Conservation (phyloP, 1,140 invertebrate species). For the Euura lappo region DNA sequence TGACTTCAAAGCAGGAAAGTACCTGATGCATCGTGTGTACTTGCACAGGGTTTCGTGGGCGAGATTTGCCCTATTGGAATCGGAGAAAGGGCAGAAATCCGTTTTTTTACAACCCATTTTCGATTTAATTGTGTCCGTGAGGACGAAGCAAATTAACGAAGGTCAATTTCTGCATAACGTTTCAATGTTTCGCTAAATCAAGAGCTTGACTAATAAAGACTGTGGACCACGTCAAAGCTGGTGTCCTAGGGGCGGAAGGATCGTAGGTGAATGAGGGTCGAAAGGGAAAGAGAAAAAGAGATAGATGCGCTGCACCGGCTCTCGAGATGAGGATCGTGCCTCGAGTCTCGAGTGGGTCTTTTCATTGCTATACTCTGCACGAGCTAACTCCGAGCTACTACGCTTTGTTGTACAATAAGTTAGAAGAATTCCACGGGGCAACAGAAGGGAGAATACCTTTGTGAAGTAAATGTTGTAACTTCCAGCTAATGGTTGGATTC, state of each 20-base stretch:
- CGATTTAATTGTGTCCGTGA: no score
- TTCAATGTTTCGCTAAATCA: no score
- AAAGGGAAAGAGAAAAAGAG: background rate
- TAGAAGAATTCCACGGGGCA: background rate
- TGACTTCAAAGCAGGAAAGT: no score
- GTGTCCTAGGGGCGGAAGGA: background rate
- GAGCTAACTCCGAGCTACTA: background rate
- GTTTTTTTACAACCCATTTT: no score
- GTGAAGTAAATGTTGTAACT: no score
- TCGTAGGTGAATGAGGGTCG: background rate
- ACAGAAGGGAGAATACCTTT: background rate
- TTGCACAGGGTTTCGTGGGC: no score
- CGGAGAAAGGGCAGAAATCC: no score
- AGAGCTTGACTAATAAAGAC: background rate
- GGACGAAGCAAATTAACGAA: no score
- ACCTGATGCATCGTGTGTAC: no score
- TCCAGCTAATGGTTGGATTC: background rate
- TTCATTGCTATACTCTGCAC: conserved; percentile 16
- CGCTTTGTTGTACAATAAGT: background rate
- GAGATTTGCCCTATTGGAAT: no score
- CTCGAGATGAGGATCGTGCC: conserved; percentile 34
- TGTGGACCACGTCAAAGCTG: background rate
- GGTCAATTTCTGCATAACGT: no score
- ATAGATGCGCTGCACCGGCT: conserved; percentile 19
- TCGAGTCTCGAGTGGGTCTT: conserved; percentile 39